phyloP scores from a whole-genome alignment of 2,888 invertebrate genomes.

The Abrostola tripartita region DNA sequence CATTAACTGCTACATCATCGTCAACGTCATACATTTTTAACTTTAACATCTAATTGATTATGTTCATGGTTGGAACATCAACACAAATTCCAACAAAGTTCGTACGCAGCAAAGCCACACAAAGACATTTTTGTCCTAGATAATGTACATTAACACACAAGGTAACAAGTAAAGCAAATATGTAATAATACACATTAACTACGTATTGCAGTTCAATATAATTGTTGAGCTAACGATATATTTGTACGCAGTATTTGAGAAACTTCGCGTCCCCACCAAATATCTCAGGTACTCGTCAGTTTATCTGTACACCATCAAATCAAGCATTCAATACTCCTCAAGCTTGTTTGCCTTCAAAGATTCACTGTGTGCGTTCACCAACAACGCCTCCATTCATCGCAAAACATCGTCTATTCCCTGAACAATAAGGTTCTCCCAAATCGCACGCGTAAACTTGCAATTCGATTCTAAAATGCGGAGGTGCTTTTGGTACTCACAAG shows the following conservation, averaged over 20 bases:
- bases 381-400: slow-evolving; percentile 51
- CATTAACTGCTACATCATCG: slow-evolving; percentile 20
- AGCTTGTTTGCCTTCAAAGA: slow-evolving; percentile 84
- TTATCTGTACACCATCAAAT: slow-evolving; percentile 74
- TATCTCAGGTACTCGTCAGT: slow-evolving; percentile 53
- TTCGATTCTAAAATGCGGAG: slow-evolving; percentile 82
- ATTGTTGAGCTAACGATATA: slow-evolving; percentile 22
- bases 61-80: slow-evolving; percentile 17
- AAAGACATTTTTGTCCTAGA: slow-evolving; percentile 40
- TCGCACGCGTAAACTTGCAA: slow-evolving; percentile 70
- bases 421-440: slow-evolving; percentile 64
- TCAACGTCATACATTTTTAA: slow-evolving; percentile 23
- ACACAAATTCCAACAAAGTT: slow-evolving; percentile 27
- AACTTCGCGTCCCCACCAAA: slow-evolving; percentile 35
- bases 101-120: slow-evolving; percentile 20
- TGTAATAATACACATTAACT: slow-evolving; percentile 36
- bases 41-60: slow-evolving; percentile 46
- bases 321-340: slow-evolving; percentile 79
- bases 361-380: slow-evolving; percentile 65
- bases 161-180: slow-evolving; percentile 42
- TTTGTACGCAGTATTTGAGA: slow-evolving; percentile 15
- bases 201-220: slow-evolving; percentile 26
- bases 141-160: slow-evolving; percentile 36
- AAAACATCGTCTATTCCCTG: slow-evolving; percentile 70
- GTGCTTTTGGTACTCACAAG: slow-evolving; percentile 83